Base-by-base conservation (phyloP, 35 echinoderm and acorn worm genomes). In the Acanthaster planci region DNA sequence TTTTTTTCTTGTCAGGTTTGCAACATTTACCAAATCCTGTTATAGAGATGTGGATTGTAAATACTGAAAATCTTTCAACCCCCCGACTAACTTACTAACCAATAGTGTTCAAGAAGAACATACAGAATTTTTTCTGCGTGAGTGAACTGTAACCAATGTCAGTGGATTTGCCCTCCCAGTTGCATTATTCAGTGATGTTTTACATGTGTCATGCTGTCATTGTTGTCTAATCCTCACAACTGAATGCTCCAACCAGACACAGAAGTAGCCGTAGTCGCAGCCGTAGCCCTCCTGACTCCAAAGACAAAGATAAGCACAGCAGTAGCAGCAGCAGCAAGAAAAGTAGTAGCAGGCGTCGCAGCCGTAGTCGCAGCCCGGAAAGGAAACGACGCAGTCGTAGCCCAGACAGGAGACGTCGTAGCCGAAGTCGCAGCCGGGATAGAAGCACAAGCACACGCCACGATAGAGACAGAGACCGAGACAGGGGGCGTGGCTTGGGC, bases 341-440 rank as follows among this genome's bases (percentile, higher is more conserved):
- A 52, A 85, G 84, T 4, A 40, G 82, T 17, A 84, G 85, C 21
- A 86, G 88, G 53, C 86, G 81, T 30, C 78, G 80, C 80, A 52
- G 86, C 68, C 76, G 54, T 51, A 90, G 90, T 82, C 78, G 85
- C 21, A 87, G 78, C 44, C 77, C 56, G 59, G 89, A 88, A 12
- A 40, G 76, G 37, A 84, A 59, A 38, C 68, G 84, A 22, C 76
- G 54, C 60, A 90, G 90, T 82, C 78, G 85, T 14, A 87, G 78
- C 44, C 77, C 56, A 78, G 89, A 88, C 8, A 40, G 76, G 37
- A 84, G 58, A 38, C 68, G 84, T 30, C 86, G 81, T 27, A 84
- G 86, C 85, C 76, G 86, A 53, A 85, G 56, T 52, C 26, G 76
- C 32, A 52, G 60, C 54, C 81, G 42, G 78, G 76, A 37, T 17